Conservation (phyloP, 2,888 invertebrate species). For the Dynastes grantii region DNA sequence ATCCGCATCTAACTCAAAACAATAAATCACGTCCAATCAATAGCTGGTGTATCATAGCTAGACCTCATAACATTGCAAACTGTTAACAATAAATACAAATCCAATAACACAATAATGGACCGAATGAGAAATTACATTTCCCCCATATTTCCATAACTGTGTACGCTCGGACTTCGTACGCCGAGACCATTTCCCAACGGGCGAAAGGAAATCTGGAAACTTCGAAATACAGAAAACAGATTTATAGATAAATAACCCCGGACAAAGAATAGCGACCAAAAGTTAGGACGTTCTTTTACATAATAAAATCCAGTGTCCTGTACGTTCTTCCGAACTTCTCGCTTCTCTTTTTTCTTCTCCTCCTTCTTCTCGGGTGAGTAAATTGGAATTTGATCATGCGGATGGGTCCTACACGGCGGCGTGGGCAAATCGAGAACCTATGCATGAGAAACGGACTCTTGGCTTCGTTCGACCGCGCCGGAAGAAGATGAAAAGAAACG, state of each 20-base stretch:
- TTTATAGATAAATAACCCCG: slow-evolving; percentile 46
- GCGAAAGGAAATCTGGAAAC: slow-evolving; percentile 37
- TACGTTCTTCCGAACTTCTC: slow-evolving; percentile 32
- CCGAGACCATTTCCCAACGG: slow-evolving; percentile 31
- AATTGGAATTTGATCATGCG: slow-evolving; percentile 61
- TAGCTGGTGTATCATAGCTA: background rate
- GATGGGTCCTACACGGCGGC: slow-evolving; percentile 57
- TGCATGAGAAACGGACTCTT: slow-evolving; percentile 59
- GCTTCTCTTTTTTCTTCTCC: background rate
- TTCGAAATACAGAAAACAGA: slow-evolving; percentile 38
- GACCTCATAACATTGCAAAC: background rate
- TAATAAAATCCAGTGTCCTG: slow-evolving; percentile 46
- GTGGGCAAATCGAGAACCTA: slow-evolving; percentile 55
- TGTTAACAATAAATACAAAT: slow-evolving; percentile 31
- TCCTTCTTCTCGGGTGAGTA: slow-evolving; percentile 52
- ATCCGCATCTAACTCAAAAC: background rate
- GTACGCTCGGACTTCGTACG: slow-evolving; percentile 27
- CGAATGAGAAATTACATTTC: slow-evolving; percentile 39
- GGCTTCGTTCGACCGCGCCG: slow-evolving; percentile 22
- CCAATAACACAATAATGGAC: slow-evolving; percentile 31
- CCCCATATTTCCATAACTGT: slow-evolving; percentile 37
- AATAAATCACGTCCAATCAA: background rate
- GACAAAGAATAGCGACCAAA: slow-evolving; percentile 45
- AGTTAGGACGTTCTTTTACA: slow-evolving; percentile 48
- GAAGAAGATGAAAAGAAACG: slow-evolving; percentile 17